Conservation (phyloP, 2,797 vertebrate genomes). For the Acomys russatus region DNA sequence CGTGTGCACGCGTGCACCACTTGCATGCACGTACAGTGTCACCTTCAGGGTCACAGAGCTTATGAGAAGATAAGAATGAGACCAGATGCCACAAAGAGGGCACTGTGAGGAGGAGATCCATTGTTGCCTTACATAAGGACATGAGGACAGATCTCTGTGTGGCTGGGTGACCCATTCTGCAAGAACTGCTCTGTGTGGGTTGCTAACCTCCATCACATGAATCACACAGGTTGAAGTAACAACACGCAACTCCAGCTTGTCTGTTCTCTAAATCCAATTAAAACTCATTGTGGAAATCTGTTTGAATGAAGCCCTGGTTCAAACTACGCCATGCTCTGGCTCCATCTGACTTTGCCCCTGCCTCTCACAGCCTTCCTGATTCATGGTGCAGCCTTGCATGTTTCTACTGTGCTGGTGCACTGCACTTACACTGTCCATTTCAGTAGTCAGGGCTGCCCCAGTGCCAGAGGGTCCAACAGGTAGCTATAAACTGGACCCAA, state of each 20-base stretch:
- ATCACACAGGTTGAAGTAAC: neutral
- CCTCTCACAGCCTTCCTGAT: neutral
- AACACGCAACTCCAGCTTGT: neutral
- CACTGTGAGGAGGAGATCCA: too few species aligned
- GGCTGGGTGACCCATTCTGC: neutral
- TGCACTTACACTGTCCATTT: neutral
- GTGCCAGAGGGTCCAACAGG: neutral
- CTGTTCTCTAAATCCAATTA: neutral
- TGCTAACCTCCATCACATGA: too few species aligned
- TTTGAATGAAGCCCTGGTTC: neutral
- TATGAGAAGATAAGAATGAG: constrained; percentile 88
- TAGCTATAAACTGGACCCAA: neutral
- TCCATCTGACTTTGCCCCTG: neutral
- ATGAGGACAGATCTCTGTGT: neutral
- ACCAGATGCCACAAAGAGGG: neutral
- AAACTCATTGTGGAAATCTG: neutral
- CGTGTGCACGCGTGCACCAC: too few species aligned
- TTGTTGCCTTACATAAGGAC: neutral
- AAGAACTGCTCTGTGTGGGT: neutral
- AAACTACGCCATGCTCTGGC: neutral
- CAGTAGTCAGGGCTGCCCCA: neutral
- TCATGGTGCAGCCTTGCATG: neutral
- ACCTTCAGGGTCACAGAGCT: constrained; percentile 93
- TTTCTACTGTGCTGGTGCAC: neutral
- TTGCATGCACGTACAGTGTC: constrained; percentile 83